Evolutionary conservation across 2,888 invertebrate genomes (phyloP).

Genomic region (Stenoptilia bipunctidactyla): DNA sequence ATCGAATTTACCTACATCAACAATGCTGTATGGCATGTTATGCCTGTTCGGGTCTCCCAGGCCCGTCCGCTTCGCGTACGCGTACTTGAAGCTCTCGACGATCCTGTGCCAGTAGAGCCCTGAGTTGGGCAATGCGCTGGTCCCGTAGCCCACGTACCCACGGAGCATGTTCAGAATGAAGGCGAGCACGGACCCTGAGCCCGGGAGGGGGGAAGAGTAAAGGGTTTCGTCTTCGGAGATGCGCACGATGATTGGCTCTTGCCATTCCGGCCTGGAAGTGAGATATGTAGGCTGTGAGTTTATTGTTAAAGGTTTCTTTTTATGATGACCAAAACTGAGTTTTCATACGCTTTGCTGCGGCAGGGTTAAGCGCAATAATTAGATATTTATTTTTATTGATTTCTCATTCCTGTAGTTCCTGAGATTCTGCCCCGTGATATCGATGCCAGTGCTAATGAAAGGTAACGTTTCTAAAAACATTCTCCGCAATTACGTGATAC

Average conservation of each 20-base stretch:
- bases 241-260: slow-evolving; percentile 70
- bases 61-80: slow-evolving; percentile 86
- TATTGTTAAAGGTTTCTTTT: no score
- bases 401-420: no score
- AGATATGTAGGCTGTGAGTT: no score
- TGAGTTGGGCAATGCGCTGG: slow-evolving; percentile 34
- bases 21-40: slow-evolving; percentile 32
- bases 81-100: slow-evolving; percentile 92
- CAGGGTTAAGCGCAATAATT: no score
- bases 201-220: slow-evolving; percentile 85
- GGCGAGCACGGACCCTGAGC: slow-evolving; percentile 85
- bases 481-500: no score
- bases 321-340: no score
- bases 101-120: slow-evolving; percentile 80
- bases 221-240: slow-evolving; percentile 75
- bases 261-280: slow-evolving; percentile 72
- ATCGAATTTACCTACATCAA: slow-evolving; percentile 22
- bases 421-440: no score
- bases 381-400: no score
- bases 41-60: slow-evolving; percentile 78
- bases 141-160: slow-evolving; percentile 58
- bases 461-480: no score
- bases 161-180: slow-evolving; percentile 86
- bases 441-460: no score
- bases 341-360: no score